phyloP scores from a whole-genome alignment of 2,113 vertebrate species.

The Hypocryptadius cinnamomeus region DNA sequence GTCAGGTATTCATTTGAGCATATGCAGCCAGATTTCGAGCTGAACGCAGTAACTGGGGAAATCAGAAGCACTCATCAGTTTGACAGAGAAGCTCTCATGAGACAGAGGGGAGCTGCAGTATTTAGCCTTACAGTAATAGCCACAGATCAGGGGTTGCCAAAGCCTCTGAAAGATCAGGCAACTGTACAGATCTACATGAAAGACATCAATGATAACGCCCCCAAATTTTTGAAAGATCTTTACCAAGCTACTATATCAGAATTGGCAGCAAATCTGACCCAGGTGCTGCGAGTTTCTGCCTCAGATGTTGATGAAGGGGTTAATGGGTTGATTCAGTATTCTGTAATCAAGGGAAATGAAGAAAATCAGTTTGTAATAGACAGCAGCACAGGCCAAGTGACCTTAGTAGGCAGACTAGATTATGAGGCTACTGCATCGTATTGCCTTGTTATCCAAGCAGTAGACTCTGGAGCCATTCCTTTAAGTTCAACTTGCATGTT shows the following conservation, averaged over 20 bases:
- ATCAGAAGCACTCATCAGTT: slow-evolving; percentile 84
- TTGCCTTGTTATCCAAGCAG: slow-evolving; percentile 85
- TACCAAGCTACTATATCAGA: slow-evolving; percentile 95
- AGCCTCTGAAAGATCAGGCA: slow-evolving; percentile 91
- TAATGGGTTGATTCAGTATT: slow-evolving; percentile 88
- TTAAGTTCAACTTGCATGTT: slow-evolving; percentile 87
- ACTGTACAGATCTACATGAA: slow-evolving; percentile 92
- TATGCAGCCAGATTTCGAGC: slow-evolving; percentile 87
- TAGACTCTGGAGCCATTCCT: slow-evolving; percentile 78
- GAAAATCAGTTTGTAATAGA: slow-evolving; percentile 88
- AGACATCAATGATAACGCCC: slow-evolving; percentile 95
- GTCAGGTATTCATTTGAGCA: slow-evolving; percentile 88
- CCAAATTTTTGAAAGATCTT: slow-evolving; percentile 92
- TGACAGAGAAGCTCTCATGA: slow-evolving; percentile 91
- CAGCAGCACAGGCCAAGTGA: slow-evolving; percentile 84
- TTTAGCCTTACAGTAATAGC: slow-evolving; percentile 88
- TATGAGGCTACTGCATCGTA: slow-evolving; percentile 88
- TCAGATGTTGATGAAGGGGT: slow-evolving; percentile 91
- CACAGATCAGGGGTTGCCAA: slow-evolving; percentile 92
- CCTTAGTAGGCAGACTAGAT: slow-evolving; percentile 88
- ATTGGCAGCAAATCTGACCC: slow-evolving; percentile 85
- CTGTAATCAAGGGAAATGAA: slow-evolving; percentile 85
- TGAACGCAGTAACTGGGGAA: slow-evolving; percentile 85
- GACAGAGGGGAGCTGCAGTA: slow-evolving; percentile 84
- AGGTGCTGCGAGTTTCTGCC: slow-evolving; percentile 89